Base-by-base conservation (phyloP, 1,140 invertebrate genomes). In the Macrosteles quadrilineatus region DNA sequence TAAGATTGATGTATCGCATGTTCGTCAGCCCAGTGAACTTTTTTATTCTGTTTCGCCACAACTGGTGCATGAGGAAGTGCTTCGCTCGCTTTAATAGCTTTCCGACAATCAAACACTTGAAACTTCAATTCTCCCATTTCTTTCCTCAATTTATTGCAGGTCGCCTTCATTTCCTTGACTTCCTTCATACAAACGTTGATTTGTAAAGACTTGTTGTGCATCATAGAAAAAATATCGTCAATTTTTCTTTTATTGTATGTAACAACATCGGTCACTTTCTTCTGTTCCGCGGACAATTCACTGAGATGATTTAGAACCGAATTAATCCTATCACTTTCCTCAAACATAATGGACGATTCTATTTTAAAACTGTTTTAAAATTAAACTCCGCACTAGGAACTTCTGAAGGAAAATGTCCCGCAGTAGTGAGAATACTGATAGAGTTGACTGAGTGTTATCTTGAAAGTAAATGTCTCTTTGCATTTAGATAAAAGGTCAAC, bases 211-310 rank as follows among this genome's bases (percentile, higher is more conserved):
- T 63, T 63, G 31, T 63, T 63, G n/a, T 63, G 59, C 25, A 63
- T 32, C 59, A 63, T 63, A 1, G 59, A 63, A 32, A 32, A 19
- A 1, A 63, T 23, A 63, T 63, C 59, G 32, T 63, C 59, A 32
- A 63, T 63, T 63, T 63, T 63, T 31, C 23, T 63, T 36, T 63
- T 63, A 36, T 67, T 67, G 19, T 67, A 45, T 1, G 64, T 19
- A 29, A 50, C 23, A 27, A 19, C 12, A 14, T 40, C 23, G n/a
- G 21, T 40, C n/a, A 27, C 4, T 21, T 47, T 40, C 14, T n/a
- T 19, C n/a, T 67, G 36, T 21, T 67, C 17, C 14, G 21, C 40
- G 1, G 31, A 29, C 9, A 63, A 6, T 19, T 29, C 17, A 1
- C 32, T 14, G 1, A 63, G 1, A 63, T 6, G 14, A 3, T 19